Percentiles rank a stretch among this genome's conserved stretches.
Conservation (phyloP, 2,888 invertebrate species). For the Acanthopleura granulata region DNA sequence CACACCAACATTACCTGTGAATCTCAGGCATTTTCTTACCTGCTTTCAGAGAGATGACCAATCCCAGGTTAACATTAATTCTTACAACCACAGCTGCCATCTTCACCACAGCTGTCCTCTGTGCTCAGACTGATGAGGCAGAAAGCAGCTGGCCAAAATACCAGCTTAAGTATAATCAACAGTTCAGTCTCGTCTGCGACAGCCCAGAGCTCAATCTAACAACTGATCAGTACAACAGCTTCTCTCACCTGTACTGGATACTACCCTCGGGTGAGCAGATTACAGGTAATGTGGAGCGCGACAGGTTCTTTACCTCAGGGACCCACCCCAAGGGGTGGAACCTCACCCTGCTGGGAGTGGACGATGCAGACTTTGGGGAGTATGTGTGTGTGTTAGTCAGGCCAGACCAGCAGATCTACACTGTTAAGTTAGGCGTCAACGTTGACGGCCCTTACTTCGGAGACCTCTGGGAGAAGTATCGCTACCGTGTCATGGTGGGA, state of each 20-base stretch:
- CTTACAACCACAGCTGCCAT: too few relatives aligned
- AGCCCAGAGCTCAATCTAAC: not conserved
- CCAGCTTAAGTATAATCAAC: not conserved
- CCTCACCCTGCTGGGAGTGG: slow-evolving; percentile 24
- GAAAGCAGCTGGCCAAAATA: not conserved
- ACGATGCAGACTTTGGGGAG: slow-evolving; percentile 34
- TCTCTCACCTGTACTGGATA: not conserved
- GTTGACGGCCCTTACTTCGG: slow-evolving; percentile 51
- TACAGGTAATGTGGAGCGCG: not conserved
- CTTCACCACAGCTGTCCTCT: too few relatives aligned
- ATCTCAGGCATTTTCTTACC: too few relatives aligned
- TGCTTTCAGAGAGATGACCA: too few relatives aligned
- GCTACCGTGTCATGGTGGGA: slow-evolving; percentile 49
- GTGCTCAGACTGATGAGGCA: not conserved
- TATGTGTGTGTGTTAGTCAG: slow-evolving; percentile 33
- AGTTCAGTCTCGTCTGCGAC: not conserved
- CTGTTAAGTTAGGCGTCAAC: slow-evolving; percentile 46
- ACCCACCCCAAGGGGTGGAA: slow-evolving; percentile 5
- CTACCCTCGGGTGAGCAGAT: slow-evolving; percentile 6
- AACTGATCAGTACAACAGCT: not conserved
- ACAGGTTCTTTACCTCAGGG: not conserved
- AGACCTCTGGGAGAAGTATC: slow-evolving; percentile 43
- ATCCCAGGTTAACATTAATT: too few relatives aligned
- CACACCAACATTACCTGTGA: too few relatives aligned
- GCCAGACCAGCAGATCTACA: slow-evolving; percentile 23